Conservation (phyloP, 2,888 invertebrate species). For the Cyclophora punctaria region DNA sequence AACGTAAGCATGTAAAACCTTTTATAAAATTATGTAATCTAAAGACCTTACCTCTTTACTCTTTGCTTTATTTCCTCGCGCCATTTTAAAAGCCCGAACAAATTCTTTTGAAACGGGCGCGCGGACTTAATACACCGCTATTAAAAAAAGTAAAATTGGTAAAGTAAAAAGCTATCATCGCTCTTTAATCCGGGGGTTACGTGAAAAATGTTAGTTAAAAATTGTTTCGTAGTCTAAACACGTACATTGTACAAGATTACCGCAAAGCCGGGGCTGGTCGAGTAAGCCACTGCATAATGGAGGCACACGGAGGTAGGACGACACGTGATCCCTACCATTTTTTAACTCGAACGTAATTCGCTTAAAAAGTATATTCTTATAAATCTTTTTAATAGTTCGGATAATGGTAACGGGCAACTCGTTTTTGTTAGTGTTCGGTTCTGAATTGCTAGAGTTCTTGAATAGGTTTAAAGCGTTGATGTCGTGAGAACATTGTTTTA, state of each 20-base stretch:
- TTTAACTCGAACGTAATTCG: neutral
- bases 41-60: no score
- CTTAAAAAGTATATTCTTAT: no score
- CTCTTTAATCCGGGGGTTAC: slow-evolving; percentile 17
- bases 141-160: slow-evolving; percentile 4
- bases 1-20: no score
- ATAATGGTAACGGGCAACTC: no score
- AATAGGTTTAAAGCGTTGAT: no score
- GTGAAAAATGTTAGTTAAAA: slow-evolving; percentile 33
- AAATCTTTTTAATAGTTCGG: no score
- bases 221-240: slow-evolving; percentile 34
- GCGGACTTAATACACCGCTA: no score
- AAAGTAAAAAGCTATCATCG: slow-evolving; percentile 23
- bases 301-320: neutral
- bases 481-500: no score
- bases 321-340: neutral
- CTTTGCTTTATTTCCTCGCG: no score
- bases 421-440: no score
- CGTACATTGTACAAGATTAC: slow-evolving; percentile 42
- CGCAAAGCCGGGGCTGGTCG: slow-evolving; percentile 23
- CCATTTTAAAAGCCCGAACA: slow-evolving; percentile 2
- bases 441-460: no score
- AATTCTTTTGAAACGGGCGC: neutral
- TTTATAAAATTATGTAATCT: no score
- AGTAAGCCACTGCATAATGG: slow-evolving; percentile 39